Base-by-base conservation (phyloP, 2,888 invertebrate genomes). In the Germaria angustata region DNA sequence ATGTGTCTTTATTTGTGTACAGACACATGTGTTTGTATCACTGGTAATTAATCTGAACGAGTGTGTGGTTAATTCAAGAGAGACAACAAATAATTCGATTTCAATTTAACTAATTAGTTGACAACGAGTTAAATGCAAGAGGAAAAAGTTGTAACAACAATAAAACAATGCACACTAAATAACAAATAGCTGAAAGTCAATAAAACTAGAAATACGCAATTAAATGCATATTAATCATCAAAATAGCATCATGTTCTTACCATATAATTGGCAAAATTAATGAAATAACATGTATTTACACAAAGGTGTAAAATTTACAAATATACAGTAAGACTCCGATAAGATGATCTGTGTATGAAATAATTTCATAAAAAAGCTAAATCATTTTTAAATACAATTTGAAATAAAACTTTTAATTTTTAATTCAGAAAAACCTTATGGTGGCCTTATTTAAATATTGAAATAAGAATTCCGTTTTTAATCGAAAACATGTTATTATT, bases 31-130 rank as follows among this genome's bases (percentile, higher is more conserved):
- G 36, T 65, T 15, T 24, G 53, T 69, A 44, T 86, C 84, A 69
- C 76, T 87, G 87, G 86, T 88, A 89, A 90, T 89, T 88, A 87
- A 87, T 85, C 86, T 86, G 85, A 76, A 82, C 28, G 71, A 79
- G 71, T 79, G 44, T 81, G 79, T 76, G 82, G 82, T 82, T 84
- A 86, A 86, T 86, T 87, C 86, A 89, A 89, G 89, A 88, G 90
- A 88, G 88, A 87, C 89, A 89, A 88, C 89, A 89, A 89, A 88
- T 89, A 88, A 89, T 89, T 88, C 88, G 89, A 90, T 89, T 89
- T 89, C 88, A 89, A 89, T 89, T 90, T 87, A 88, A 88, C 88
- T 88, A 89, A 89, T 89, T 89, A 90, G 89, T 86, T 87, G 83
- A 85, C 85, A 86, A 85, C 85, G 87, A 86, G 71, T 59, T 65